Evolutionary conservation across 1,140 invertebrate species (phyloP), one percentile per base, ranked within the genome.

Genomic region (Ganaspis sp.): DNA sequence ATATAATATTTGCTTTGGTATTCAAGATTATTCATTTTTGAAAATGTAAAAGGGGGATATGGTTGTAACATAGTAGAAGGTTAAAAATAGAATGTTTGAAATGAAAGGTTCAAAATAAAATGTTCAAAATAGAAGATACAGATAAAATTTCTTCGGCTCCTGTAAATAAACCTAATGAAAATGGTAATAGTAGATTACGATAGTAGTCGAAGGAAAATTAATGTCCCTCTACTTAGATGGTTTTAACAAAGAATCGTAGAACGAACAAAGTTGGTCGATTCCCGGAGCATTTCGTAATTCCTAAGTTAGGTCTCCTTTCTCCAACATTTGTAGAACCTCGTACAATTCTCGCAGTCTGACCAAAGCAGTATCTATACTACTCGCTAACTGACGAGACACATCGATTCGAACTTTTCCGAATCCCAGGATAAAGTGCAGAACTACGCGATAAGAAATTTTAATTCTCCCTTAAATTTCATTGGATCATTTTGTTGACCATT

Each of bases 371-470:
- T 12, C 58, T 64, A 64, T 29, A 64, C 21, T 26, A 29, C 58
- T 64, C 23, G 21, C 12, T 49, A 5, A 5, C 45, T 49, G 26
- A 64, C 77, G 77, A 84, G 75, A 80, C 75, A 75, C 79, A 82
- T 84, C 78, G 78, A 80, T 80, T 78, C 75, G 77, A 84, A 80
- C 70, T 84, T 84, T 84, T 74, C 71, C 69, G 71, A 85, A 85
- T 87, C 84, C 81, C 72, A 74, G 85, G 80, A 82, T 70, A 85
- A 84, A 86, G 78, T 82, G 70, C 72, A 45, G 79, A 86, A 75
- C 80, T 85, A 88, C 85, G 84, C 84, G 86, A 87, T 87, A 85
- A 86, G 87, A 87, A 88, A 87, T 86, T 87, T 88, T 86, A 88
- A 87, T 88, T 86, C 85, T 86, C 84, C 79, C 83, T 49, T 15